phyloP scores from a whole-genome alignment of 1,140 invertebrate genomes.

The Colletes latitarsis region DNA sequence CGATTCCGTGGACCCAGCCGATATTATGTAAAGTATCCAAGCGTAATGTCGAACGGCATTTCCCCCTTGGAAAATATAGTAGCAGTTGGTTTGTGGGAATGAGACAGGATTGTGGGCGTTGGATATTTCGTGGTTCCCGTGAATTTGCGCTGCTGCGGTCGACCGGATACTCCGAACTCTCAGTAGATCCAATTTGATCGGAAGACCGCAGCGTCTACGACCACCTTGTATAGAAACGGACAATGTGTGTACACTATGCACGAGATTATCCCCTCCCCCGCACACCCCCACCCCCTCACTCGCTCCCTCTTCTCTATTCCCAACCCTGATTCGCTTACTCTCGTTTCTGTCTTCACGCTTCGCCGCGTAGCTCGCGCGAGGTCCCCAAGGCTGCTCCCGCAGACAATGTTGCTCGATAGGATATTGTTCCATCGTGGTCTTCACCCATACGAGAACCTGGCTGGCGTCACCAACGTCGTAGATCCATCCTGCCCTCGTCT shows the following conservation, averaged over 20 bases:
- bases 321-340: slow-evolving; percentile 38
- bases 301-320: too few species aligned
- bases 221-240: slow-evolving; percentile 66
- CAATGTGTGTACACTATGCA: slow-evolving; percentile 64
- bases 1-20: slow-evolving; percentile 23
- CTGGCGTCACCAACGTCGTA: slow-evolving; percentile 62
- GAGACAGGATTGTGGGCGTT: slow-evolving; percentile 48
- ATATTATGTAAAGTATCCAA: slow-evolving; percentile 62
- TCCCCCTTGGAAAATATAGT: slow-evolving; percentile 52
- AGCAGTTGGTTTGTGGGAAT: slow-evolving; percentile 43
- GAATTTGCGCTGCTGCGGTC: slow-evolving; percentile 70
- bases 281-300: too few species aligned
- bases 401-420: slow-evolving; percentile 79
- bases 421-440: slow-evolving; percentile 75
- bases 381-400: slow-evolving; percentile 17
- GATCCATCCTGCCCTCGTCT: slow-evolving; percentile 17
- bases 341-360: slow-evolving; percentile 17
- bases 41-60: slow-evolving; percentile 57
- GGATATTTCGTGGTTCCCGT: slow-evolving; percentile 66
- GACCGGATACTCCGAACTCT: slow-evolving; percentile 68
- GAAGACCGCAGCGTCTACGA: slow-evolving; percentile 67
- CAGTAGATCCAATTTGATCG: slow-evolving; percentile 75
- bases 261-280: slow-evolving; percentile 23
- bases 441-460: slow-evolving; percentile 58
- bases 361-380: slow-evolving; percentile 1